Percentiles rank a stretch among this genome's conserved stretches.
Evolutionary conservation across 2,888 invertebrate genomes (phyloP).

Genomic region (Atrina japonica): DNA sequence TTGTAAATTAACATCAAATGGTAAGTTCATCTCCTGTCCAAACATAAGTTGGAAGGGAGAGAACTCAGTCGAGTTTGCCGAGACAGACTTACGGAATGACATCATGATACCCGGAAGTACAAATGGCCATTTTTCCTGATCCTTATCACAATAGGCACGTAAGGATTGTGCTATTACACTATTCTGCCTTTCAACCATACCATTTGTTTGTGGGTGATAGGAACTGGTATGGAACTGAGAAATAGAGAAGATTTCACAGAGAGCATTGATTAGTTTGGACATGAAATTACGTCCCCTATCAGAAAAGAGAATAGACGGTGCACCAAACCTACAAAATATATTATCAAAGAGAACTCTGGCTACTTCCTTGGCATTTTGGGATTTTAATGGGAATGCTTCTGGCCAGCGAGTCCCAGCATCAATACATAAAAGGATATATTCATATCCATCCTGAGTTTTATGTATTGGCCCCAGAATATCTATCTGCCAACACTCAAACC

Average conservation of each 20-base stretch:
- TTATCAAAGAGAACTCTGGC: constrained; percentile 20
- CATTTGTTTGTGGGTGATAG: constrained; percentile 33
- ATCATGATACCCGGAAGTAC: constrained; percentile 25
- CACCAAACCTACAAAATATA: constrained; percentile 18
- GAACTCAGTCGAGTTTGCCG: constrained; percentile 16
- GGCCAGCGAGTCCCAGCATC: constrained; percentile 24
- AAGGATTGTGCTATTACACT: constrained; percentile 9
- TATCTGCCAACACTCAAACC: constrained; percentile 28
- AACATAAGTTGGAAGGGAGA: constrained; percentile 28
- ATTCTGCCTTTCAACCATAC: constrained; percentile 18
- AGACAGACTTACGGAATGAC: constrained; percentile 19
- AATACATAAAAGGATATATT: constrained; percentile 20
- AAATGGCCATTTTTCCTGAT: constrained; percentile 23
- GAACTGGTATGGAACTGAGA: background rate
- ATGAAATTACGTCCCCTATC: constrained; percentile 32
- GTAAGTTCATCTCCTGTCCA: constrained; percentile 39
- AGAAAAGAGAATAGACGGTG: constrained; percentile 10
- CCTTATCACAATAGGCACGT: constrained; percentile 26
- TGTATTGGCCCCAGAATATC: constrained; percentile 31
- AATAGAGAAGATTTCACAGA: constrained; percentile 28
- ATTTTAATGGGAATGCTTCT: constrained; percentile 28
- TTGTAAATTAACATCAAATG: constrained; percentile 37
- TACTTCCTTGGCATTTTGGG: constrained; percentile 27
- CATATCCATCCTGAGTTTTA: constrained; percentile 23
- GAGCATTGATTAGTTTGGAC: constrained; percentile 14